A percentile compares a stretch with the other conserved stretches of the same genome.
These are phyloP conservation scores for Trogon melanurus DNA, from an alignment of 2,113 vertebrate genomes.

Conservation along the genomic window DNA sequence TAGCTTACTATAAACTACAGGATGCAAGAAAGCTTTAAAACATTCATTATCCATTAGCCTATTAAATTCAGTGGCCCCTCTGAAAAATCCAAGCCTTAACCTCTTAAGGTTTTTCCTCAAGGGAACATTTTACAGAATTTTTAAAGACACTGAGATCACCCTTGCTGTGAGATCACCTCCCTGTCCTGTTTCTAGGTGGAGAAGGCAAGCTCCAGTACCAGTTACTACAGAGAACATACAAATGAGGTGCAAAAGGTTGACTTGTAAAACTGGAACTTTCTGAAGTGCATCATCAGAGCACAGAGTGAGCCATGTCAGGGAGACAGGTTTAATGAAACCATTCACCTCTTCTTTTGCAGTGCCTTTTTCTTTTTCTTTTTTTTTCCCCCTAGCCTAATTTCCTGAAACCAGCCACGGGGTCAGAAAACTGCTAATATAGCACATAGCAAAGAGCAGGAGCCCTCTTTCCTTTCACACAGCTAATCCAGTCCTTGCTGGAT, in stretches of 20 bases:
- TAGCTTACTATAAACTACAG: not conserved
- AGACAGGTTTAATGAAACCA: not conserved
- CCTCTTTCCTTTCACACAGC: not conserved
- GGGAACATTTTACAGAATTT: not conserved
- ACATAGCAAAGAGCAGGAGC: not conserved
- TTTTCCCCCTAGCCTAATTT: not conserved
- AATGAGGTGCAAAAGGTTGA: conserved; percentile 3
- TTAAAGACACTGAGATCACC: not conserved
- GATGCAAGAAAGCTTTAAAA: conserved; percentile 1
- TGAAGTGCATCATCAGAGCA: not conserved
- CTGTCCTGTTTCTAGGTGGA: not conserved
- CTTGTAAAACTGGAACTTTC: not conserved
- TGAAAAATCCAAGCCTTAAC: conserved; percentile 4
- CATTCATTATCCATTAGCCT: not conserved
- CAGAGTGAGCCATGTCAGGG: not conserved
- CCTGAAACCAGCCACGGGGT: not conserved
- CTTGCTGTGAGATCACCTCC: no score
- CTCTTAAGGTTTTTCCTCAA: not conserved
- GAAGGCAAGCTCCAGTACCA: not conserved
- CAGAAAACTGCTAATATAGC: not conserved
- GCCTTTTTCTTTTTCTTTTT: no score
- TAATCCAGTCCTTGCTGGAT: not conserved
- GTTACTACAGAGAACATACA: not conserved
- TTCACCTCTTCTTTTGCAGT: not conserved
- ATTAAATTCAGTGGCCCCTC: conserved; percentile 1